These are phyloP conservation scores for Theristicus caerulescens DNA, from an alignment of 2,113 vertebrate species.

Conservation along the genomic window DNA sequence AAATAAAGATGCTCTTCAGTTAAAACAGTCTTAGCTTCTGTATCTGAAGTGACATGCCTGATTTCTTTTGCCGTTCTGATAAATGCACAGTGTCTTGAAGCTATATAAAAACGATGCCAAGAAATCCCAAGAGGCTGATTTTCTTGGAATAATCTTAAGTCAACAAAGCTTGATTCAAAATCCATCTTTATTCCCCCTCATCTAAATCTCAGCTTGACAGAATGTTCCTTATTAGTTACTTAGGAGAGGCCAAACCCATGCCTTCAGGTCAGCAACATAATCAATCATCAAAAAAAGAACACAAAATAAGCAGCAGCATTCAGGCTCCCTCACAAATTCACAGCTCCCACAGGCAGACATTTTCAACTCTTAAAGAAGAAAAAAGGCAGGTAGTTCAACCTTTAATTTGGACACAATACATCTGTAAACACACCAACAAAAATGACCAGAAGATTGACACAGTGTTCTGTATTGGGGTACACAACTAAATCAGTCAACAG, in stretches of 20 bases:
- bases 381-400: not conserved
- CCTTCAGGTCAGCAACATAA: conserved; percentile 44
- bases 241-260: conserved; percentile 38
- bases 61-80: conserved; percentile 27
- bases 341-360: not conserved
- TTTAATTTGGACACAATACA: not conserved
- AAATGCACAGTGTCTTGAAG: conserved; percentile 45
- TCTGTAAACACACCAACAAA: not conserved
- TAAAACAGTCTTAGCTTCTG: not conserved
- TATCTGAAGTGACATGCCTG: conserved; percentile 7
- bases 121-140: conserved; percentile 48
- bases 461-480: not conserved
- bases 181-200: conserved; percentile 48
- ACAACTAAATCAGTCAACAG: not conserved
- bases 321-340: not conserved
- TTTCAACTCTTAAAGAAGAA: not conserved
- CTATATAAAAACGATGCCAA: conserved; percentile 32
- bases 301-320: not conserved
- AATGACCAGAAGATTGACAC: not conserved
- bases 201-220: conserved; percentile 57
- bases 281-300: conserved; percentile 34
- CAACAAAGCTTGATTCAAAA: conserved; percentile 55
- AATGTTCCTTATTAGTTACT: conserved; percentile 51
- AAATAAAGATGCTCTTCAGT: conserved; percentile 27
- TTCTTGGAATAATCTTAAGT: conserved; percentile 50